These are phyloP conservation scores for Mya arenaria DNA, from an alignment of 1,140 invertebrate species.

Conservation along the genomic window DNA sequence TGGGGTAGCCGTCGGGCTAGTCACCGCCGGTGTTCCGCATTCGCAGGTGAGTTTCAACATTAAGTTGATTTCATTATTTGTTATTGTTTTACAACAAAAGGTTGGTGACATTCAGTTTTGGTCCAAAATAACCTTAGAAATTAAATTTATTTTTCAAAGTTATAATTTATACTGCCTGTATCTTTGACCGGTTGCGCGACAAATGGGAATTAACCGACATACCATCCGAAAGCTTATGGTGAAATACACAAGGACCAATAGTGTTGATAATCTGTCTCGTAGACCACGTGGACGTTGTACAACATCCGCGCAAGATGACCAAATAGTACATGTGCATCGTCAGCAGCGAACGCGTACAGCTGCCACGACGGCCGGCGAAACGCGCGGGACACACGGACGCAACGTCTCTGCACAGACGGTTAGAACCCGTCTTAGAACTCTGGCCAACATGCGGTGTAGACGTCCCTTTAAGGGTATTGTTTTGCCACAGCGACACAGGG, in stretches of 20 bases:
- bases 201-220: not conserved
- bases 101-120: no score
- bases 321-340: not conserved
- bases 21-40: no score
- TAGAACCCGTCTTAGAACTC: not conserved
- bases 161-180: no score
- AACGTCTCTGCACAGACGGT: no score
- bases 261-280: conserved; percentile 7
- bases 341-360: not conserved
- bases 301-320: not conserved
- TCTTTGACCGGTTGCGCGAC: not conserved
- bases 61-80: no score
- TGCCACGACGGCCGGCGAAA: not conserved
- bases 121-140: no score
- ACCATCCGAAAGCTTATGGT: conserved; percentile 8
- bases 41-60: no score
- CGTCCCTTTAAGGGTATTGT: not conserved
- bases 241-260: conserved; percentile 1
- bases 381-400: not conserved
- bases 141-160: no score
- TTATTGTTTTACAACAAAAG: no score
- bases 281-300: not conserved
- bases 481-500: not conserved
- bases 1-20: no score
- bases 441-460: not conserved